A percentile compares a stretch with the other conserved stretches of the same genome.
Conservation (phyloP, 2,888 invertebrate genomes). For the Cheilosia grossa region DNA sequence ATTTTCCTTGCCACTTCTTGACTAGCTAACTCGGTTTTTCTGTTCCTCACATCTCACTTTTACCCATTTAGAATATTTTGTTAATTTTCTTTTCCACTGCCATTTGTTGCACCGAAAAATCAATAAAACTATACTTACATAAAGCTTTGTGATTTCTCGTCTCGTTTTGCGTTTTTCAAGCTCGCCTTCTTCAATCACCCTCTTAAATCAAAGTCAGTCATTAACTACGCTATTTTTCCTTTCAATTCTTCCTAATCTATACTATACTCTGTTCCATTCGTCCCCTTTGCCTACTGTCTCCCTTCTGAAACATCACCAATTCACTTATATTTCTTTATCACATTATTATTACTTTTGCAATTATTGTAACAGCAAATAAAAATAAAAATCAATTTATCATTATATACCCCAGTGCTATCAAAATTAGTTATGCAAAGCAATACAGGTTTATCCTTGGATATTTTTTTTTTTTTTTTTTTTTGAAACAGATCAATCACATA, state of each 20-base stretch:
- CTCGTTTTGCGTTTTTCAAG: conserved; percentile 4
- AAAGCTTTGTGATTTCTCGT: conserved; percentile 43
- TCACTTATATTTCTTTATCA: conserved; percentile 49
- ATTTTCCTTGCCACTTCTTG: conserved; percentile 64
- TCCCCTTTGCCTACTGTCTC: conserved; percentile 1
- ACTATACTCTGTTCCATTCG: conserved; percentile 16
- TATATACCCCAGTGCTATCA: conserved; percentile 70
- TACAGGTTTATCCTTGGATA: conserved; percentile 40
- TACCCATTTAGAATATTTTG: conserved; percentile 2
- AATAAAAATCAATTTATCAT: conserved; percentile 33
- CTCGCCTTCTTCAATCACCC: conserved; percentile 27
- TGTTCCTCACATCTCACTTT: conserved; percentile 20
- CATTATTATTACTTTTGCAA: conserved; percentile 54
- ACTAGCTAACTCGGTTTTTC: conserved; percentile 61
- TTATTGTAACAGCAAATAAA: conserved; percentile 55
- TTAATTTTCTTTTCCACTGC: not conserved
- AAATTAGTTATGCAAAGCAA: conserved; percentile 51
- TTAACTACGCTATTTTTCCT: conserved; percentile 22
- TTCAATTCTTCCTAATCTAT: not conserved
- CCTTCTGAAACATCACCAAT: conserved; percentile 38
- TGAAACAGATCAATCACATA: conserved; percentile 78
- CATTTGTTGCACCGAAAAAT: conserved; percentile 16
- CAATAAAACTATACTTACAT: conserved; percentile 23
- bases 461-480: conserved; percentile 75
- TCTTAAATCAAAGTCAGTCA: conserved; percentile 56